A percentile compares a stretch with the other conserved stretches of the same genome.
phyloP scores from a whole-genome alignment of 2,888 invertebrate genomes.

The Hymenopus coronatus region DNA sequence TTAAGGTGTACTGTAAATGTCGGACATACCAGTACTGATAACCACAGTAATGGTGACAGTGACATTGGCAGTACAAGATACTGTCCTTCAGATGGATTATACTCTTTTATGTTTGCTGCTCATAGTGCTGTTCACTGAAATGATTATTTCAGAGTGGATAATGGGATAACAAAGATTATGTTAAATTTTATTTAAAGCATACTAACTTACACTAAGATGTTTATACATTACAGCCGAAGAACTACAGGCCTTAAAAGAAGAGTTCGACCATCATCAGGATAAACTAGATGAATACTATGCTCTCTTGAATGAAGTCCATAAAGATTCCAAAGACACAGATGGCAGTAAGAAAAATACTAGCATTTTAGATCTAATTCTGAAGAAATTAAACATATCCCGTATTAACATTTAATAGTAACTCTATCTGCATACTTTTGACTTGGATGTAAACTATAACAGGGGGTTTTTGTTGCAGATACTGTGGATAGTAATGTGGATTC shows the following conservation, averaged over 20 bases:
- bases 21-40: too few species aligned
- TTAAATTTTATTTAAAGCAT: too few species aligned
- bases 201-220: background rate
- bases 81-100: too few species aligned
- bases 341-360: conserved; percentile 56
- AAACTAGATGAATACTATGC: conserved; percentile 88
- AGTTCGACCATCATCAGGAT: conserved; percentile 88
- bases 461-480: conserved; percentile 38
- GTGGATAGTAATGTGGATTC: conserved; percentile 61
- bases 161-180: too few species aligned
- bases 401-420: background rate
- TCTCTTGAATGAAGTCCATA: conserved; percentile 68
- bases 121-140: too few species aligned
- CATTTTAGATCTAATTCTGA: background rate
- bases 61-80: too few species aligned
- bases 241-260: conserved; percentile 76
- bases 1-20: too few species aligned
- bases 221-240: conserved; percentile 60
- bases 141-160: too few species aligned
- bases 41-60: too few species aligned
- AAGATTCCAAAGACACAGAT: conserved; percentile 55
- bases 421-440: background rate
- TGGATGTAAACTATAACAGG: background rate
- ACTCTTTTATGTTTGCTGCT: too few species aligned
- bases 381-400: background rate